These are phyloP conservation scores for Sinelater perroti DNA, from an alignment of 2,888 invertebrate genomes.

Conservation along the genomic window DNA sequence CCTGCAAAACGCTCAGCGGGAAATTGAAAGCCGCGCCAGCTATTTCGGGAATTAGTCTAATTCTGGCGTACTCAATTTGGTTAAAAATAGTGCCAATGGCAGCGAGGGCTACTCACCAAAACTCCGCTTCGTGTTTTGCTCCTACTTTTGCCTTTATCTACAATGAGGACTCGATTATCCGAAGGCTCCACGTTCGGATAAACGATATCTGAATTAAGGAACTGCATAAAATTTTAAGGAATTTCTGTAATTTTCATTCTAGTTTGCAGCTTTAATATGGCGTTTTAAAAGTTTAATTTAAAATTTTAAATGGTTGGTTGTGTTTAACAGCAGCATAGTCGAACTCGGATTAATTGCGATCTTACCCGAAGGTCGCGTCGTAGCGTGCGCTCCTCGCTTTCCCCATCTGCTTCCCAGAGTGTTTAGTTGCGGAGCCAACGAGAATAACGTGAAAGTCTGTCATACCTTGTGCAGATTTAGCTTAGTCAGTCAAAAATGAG, in stretches of 20 bases:
- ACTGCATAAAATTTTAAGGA: too few relatives aligned
- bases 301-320: neutral
- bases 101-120: too few relatives aligned
- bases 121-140: too few relatives aligned
- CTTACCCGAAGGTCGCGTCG: neutral
- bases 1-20: neutral
- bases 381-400: neutral
- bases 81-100: neutral
- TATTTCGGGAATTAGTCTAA: conserved; percentile 11
- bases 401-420: conserved; percentile 11
- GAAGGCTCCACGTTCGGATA: too few relatives aligned
- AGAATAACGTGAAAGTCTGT: conserved; percentile 10
- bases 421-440: conserved; percentile 3
- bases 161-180: too few relatives aligned
- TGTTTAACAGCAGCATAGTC: neutral
- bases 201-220: too few relatives aligned
- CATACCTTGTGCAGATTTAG: conserved; percentile 8
- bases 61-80: neutral
- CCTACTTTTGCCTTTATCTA: too few relatives aligned
- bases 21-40: neutral
- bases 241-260: too few relatives aligned
- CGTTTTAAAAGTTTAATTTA: too few relatives aligned
- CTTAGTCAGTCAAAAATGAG: conserved; percentile 12
- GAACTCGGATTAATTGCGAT: too few relatives aligned
- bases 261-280: too few relatives aligned